Evolutionary conservation across 2,888 invertebrate species (phyloP).

Genomic region (Sisyra terminalis): DNA sequence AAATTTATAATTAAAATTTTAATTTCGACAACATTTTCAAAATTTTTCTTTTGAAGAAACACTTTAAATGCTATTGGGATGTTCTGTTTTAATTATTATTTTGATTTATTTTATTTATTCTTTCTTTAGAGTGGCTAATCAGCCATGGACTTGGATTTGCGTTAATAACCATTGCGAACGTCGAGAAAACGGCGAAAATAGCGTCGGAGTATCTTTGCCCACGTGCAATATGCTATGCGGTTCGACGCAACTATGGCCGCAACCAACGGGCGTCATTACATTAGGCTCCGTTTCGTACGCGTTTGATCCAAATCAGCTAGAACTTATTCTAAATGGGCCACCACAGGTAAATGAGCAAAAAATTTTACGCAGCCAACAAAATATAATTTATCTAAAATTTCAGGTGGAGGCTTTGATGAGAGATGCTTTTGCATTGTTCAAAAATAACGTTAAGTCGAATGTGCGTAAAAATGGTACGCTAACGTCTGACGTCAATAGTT

Average conservation of each 20-base stretch:
- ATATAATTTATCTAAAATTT: no score
- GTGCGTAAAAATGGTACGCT: slow-evolving; percentile 11
- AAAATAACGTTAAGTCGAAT: slow-evolving; percentile 20
- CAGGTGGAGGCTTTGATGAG: slow-evolving; percentile 27
- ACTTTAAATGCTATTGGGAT: no score
- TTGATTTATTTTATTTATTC: no score
- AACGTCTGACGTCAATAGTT: slow-evolving; percentile 19
- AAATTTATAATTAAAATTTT: no score
- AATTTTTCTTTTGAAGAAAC: no score
- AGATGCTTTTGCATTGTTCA: slow-evolving; percentile 34
- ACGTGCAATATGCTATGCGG: slow-evolving; percentile 70
- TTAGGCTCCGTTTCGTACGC: slow-evolving; percentile 46
- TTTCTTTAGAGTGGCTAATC: slow-evolving; percentile 12
- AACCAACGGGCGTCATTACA: slow-evolving; percentile 53
- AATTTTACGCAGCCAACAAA: background rate
- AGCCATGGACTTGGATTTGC: slow-evolving; percentile 66
- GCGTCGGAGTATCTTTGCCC: slow-evolving; percentile 35
- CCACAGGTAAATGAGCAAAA: slow-evolving; percentile 21
- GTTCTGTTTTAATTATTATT: no score
- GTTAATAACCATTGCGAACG: slow-evolving; percentile 53
- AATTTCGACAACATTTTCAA: no score
- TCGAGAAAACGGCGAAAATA: slow-evolving; percentile 29
- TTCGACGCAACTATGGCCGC: slow-evolving; percentile 60
- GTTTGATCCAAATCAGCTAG: slow-evolving; percentile 34
- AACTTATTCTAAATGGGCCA: slow-evolving; percentile 24